These are phyloP conservation scores for Steatocranus sp. DNA, from an alignment of 2,797 vertebrate species.

Conservation along the genomic window DNA sequence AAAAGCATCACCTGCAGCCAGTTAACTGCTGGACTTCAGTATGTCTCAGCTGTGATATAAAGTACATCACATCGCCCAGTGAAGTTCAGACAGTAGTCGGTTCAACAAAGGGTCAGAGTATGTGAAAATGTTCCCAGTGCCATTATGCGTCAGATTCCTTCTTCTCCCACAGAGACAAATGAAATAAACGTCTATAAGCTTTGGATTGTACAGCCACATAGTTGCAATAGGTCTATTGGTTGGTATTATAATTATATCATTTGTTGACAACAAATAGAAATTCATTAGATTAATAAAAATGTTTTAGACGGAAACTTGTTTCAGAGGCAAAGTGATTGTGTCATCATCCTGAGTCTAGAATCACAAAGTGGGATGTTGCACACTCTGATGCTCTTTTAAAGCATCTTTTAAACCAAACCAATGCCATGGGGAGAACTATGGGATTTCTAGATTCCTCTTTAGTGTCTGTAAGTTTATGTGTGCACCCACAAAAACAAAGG, in stretches of 20 bases:
- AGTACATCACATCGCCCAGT: background rate
- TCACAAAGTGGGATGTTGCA: background rate
- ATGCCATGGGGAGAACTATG: background rate
- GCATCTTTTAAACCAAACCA: background rate
- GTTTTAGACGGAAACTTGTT: background rate
- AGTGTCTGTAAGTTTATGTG: background rate
- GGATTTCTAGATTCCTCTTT: background rate
- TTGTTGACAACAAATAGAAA: background rate
- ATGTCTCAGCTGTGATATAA: background rate
- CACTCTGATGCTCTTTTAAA: background rate
- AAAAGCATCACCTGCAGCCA: constrained; percentile 54
- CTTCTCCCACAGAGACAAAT: background rate
- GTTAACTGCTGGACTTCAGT: constrained; percentile 11
- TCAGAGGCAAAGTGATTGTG: background rate
- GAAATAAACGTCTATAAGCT: background rate
- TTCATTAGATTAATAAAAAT: background rate
- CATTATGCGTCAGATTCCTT: background rate
- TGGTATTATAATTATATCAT: background rate
- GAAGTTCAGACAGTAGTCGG: constrained; percentile 33
- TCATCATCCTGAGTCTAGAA: background rate
- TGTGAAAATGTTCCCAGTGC: constrained; percentile 11
- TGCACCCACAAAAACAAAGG: background rate
- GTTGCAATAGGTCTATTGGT: background rate
- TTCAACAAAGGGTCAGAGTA: constrained; percentile 44
- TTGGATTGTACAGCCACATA: background rate